These are phyloP conservation scores for Oncopodura yosiiana DNA, from an alignment of 1,140 invertebrate genomes.

Conservation along the genomic window DNA sequence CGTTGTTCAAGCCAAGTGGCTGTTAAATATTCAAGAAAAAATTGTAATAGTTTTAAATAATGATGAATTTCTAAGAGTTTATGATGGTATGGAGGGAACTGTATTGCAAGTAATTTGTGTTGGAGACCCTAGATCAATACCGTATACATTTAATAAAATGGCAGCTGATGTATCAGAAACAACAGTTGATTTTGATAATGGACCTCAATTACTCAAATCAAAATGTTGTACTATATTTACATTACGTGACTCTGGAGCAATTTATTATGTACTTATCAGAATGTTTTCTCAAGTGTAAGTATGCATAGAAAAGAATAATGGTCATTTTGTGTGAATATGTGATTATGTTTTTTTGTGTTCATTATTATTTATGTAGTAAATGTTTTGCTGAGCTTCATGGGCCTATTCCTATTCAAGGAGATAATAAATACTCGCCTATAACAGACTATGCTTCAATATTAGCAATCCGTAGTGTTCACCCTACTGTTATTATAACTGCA, in stretches of 20 bases:
- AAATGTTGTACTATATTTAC: conserved; percentile 10
- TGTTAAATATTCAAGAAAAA: not conserved
- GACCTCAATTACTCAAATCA: conserved; percentile 9
- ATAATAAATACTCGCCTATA: not conserved
- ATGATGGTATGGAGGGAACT: not conserved
- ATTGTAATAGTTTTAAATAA: conserved; percentile 17
- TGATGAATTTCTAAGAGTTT: conserved; percentile 17
- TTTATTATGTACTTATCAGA: conserved; percentile 17
- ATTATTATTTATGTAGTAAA: conserved; percentile 7
- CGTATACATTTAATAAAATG: not conserved
- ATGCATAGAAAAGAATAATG: no score
- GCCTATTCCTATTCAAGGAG: not conserved
- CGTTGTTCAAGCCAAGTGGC: conserved; percentile 15
- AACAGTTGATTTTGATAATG: conserved; percentile 29
- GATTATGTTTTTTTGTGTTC: no score
- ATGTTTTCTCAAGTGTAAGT: no score
- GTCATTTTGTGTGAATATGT: no score
- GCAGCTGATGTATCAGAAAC: not conserved
- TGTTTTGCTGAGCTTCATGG: conserved; percentile 10
- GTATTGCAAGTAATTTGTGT: not conserved
- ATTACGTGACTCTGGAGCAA: conserved; percentile 7
- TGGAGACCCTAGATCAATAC: not conserved
- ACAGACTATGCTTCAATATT: not conserved
- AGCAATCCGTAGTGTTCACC: conserved; percentile 1
- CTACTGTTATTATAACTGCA: conserved; percentile 4